Evolutionary conservation across 2,797 vertebrate genomes (phyloP).

Genomic region (Acanthornis magna): DNA sequence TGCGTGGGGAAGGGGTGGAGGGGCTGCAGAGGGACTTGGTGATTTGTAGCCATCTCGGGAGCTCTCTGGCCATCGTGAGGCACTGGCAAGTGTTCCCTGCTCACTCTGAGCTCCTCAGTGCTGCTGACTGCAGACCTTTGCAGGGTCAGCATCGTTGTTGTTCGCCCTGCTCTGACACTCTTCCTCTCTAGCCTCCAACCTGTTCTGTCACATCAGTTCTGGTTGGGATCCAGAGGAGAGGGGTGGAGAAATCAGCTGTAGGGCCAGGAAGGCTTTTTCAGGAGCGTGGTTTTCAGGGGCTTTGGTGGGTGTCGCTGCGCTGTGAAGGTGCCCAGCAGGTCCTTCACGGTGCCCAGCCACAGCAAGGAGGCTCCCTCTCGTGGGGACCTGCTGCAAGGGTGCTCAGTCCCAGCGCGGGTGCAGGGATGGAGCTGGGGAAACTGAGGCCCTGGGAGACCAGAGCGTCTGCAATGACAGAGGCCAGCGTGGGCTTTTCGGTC

Average conservation of each 20-base stretch:
- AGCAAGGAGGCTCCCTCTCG: background rate
- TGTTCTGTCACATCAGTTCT: background rate
- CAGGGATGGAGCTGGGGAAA: background rate
- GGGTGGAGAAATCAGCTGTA: background rate
- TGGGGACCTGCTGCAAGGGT: background rate
- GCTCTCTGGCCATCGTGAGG: background rate
- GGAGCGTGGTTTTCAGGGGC: background rate
- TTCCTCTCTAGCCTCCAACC: background rate
- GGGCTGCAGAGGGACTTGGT: background rate
- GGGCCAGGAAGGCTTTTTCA: background rate
- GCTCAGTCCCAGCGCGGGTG: background rate
- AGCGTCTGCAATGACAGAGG: background rate
- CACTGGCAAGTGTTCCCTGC: background rate
- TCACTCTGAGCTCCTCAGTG: background rate
- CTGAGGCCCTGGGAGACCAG: background rate
- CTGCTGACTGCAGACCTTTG: background rate
- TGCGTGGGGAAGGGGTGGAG: background rate
- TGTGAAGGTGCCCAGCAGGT: background rate
- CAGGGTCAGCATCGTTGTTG: background rate
- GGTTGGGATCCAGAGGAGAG: accelerated
- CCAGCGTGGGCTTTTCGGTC: background rate
- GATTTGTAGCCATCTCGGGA: background rate
- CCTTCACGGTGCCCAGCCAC: background rate
- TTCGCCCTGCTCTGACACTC: background rate
- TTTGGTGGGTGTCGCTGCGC: accelerated